Base-by-base conservation (phyloP, 2,888 invertebrate genomes). In the Sinotaia quadrata region DNA sequence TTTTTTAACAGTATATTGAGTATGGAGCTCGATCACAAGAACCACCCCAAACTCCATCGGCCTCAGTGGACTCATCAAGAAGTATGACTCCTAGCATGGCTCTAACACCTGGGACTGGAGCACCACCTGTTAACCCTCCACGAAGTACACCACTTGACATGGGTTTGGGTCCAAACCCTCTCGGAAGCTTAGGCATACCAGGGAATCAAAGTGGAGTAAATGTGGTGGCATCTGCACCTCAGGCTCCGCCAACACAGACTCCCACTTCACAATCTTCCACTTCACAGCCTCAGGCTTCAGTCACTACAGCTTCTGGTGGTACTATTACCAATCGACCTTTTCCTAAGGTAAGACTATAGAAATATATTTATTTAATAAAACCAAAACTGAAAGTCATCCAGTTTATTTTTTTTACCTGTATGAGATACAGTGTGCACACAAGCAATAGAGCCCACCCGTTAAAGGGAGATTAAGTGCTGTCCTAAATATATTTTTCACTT, bases 11-110 rank as follows among this genome's bases (percentile, higher is more conserved):
- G 90, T 98, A 95, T 85, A 93, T 97, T 3, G 96, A 97, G 84
- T 97, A 93, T 85, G 97, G 97, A 37, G 91, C 94, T 58, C 93
- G 95, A 85, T 93, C 94, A 71, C 92, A 94, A 87, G 97, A 97
- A 85, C 97, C 97, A 10, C 96, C 96, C 0, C 91, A 91, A 37
- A 92, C 94, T 81, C 93, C 94, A 0, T 93, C 93, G 81, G 80
- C 57, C 72, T 80, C 60, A 47, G 69, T 33, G 29, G 67, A n/a
- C 8, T 7, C 47, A 7, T 21, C 21, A n/a, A 47, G 62, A 58
- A 69, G 71, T 68, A 69, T 71, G 47, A 66, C 72, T 31, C 61
- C 76, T 57, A 29, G 71, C 60, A 56, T 73, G 70, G 21, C 71
- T 44, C 57, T 58, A 47, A 68, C 67, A 33, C 44, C 67, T 10